Evolutionary conservation across 2,888 invertebrate species (phyloP).

Genomic region (Tinea semifulvella): DNA sequence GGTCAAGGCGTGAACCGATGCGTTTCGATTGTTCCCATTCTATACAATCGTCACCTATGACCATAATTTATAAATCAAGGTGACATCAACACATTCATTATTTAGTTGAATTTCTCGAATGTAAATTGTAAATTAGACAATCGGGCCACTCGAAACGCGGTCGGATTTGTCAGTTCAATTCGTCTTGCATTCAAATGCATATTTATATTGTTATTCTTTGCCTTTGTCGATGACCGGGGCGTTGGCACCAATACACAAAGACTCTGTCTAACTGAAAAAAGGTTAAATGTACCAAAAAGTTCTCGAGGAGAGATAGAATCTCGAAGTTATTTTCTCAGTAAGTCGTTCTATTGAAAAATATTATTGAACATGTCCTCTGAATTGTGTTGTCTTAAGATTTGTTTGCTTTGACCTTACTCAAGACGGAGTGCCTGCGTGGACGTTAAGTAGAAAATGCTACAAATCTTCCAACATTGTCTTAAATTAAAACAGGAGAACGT

Average conservation of each 20-base stretch:
- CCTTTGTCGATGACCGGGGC: conserved; percentile 25
- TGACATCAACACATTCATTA: conserved; percentile 41
- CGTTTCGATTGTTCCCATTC: conserved; percentile 28
- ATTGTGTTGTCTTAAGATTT: conserved; percentile 4
- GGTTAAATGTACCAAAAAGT: background rate
- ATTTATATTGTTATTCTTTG: conserved; percentile 29
- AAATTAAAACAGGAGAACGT: too few relatives aligned
- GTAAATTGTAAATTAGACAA: conserved; percentile 27
- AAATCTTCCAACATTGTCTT: too few relatives aligned
- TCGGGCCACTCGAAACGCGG: conserved; percentile 42
- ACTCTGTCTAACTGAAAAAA: background rate
- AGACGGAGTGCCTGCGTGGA: background rate
- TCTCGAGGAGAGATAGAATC: background rate
- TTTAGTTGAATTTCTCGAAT: conserved; percentile 24
- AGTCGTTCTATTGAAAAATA: background rate
- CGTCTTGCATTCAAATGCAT: conserved; percentile 42
- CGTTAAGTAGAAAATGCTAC: background rate
- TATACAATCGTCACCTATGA: conserved; percentile 27
- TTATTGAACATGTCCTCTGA: conserved; percentile 1
- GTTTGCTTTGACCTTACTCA: conserved; percentile 9
- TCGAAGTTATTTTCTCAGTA: background rate
- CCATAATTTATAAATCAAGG: conserved; percentile 35
- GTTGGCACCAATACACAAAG: conserved; percentile 18
- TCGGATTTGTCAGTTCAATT: conserved; percentile 49
- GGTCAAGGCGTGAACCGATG: conserved; percentile 5